phyloP scores from a whole-genome alignment of 2,888 invertebrate genomes.

The Meteorus colon region DNA sequence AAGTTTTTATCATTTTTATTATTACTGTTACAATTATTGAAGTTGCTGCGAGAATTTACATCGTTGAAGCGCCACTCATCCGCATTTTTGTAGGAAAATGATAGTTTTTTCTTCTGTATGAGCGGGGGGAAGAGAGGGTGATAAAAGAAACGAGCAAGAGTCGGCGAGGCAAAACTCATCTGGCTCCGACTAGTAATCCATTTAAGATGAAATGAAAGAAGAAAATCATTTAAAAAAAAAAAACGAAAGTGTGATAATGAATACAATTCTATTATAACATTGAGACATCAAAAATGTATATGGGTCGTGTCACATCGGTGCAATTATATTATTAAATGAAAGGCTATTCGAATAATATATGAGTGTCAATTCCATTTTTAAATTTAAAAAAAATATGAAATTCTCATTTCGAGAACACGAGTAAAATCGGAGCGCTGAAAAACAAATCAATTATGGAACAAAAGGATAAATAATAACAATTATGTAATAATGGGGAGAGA shows the following conservation, averaged over 20 bases:
- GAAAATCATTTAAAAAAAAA: conserved; percentile 33
- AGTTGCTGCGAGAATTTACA: conserved; percentile 53
- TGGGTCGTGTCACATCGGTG: conserved; percentile 67
- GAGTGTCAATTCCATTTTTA: conserved; percentile 73
- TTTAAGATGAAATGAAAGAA: conserved; percentile 42
- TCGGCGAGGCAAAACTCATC: conserved; percentile 31
- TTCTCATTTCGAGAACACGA: conserved; percentile 52
- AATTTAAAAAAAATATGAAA: conserved; percentile 60
- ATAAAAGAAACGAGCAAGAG: background rate
- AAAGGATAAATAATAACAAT: conserved; percentile 53
- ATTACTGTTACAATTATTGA: conserved; percentile 51
- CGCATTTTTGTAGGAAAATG: conserved; percentile 56
- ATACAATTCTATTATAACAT: conserved; percentile 51
- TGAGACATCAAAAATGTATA: conserved; percentile 60
- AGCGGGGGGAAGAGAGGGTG: conserved; percentile 21
- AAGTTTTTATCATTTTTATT: conserved; percentile 47
- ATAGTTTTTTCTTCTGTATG: conserved; percentile 26
- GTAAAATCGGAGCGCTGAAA: conserved; percentile 50
- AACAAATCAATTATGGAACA: conserved; percentile 58
- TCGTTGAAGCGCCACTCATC: conserved; percentile 59
- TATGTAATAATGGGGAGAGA: conserved; percentile 54
- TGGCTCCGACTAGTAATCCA: conserved; percentile 49
- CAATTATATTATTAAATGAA: conserved; percentile 66
- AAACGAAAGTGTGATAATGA: conserved; percentile 51
- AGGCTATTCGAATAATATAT: conserved; percentile 72